These are phyloP conservation scores for Eira barbara DNA, from an alignment of 2,113 vertebrate genomes.

Conservation along the genomic window DNA sequence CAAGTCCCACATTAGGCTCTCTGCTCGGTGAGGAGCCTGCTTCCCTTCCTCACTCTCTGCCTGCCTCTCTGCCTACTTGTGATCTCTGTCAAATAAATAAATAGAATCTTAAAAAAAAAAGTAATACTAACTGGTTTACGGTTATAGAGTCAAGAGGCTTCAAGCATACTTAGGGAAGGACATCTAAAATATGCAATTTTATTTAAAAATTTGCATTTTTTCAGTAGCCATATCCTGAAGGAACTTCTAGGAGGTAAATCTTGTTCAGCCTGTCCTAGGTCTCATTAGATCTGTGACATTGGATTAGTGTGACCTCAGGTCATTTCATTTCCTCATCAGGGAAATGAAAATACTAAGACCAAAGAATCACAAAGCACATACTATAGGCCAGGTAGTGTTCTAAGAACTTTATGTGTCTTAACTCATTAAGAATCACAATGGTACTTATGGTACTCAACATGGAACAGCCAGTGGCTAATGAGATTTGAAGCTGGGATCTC, in stretches of 20 bases:
- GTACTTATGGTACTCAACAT: background rate
- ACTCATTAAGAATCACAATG: background rate
- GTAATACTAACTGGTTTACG: background rate
- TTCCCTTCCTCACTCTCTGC: no score
- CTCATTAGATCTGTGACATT: background rate
- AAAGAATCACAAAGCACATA: background rate
- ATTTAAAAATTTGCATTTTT: background rate
- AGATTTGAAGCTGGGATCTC: background rate
- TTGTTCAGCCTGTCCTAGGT: background rate
- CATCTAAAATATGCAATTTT: background rate
- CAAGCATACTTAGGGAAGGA: background rate
- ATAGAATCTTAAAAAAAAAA: background rate
- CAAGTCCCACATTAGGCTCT: no score
- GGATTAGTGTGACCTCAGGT: background rate
- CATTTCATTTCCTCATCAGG: background rate
- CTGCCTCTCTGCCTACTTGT: no score
- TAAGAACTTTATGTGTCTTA: background rate
- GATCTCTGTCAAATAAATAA: no score
- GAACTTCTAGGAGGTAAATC: background rate
- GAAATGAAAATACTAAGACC: background rate
- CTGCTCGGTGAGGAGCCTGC: no score
- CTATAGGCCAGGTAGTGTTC: background rate
- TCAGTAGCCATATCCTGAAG: background rate
- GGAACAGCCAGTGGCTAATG: background rate
- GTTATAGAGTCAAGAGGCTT: background rate